These are phyloP conservation scores for Dasysyrphus tricinctus DNA, from an alignment of 2,888 invertebrate genomes.

Conservation along the genomic window DNA sequence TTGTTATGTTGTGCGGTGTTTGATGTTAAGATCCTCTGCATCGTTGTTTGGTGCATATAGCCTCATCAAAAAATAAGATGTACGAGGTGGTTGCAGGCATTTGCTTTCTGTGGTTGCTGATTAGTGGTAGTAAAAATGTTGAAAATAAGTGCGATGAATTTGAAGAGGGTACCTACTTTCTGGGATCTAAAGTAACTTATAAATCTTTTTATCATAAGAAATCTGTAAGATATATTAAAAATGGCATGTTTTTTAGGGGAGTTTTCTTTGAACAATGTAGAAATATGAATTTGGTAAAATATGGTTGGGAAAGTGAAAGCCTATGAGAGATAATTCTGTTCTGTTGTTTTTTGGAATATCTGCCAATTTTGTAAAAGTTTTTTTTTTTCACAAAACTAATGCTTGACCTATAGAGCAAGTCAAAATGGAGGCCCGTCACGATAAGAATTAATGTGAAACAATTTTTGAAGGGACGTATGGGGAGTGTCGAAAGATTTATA, in stretches of 20 bases:
- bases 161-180: no score
- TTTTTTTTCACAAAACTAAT: constrained; percentile 1
- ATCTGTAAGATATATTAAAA: no score
- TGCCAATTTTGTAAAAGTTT: not conserved
- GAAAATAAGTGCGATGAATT: no score
- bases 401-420: not conserved
- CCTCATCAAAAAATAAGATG: not conserved
- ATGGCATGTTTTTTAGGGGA: no score
- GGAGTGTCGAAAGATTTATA: constrained; percentile 17
- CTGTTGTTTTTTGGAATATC: no score
- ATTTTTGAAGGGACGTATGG: constrained; percentile 26
- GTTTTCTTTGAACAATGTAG: no score
- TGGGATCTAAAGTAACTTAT: no score
- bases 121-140: no score
- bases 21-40: constrained; percentile 41
- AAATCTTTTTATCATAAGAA: no score
- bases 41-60: not conserved
- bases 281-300: no score
- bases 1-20: constrained; percentile 59
- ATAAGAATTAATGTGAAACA: constrained; percentile 51
- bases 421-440: constrained; percentile 13
- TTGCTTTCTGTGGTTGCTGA: not conserved
- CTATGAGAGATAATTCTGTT: no score
- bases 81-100: not conserved
- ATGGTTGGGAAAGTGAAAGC: no score